Evolutionary conservation across 2,113 vertebrate genomes (phyloP).

Genomic region (Urocitellus parryii): DNA sequence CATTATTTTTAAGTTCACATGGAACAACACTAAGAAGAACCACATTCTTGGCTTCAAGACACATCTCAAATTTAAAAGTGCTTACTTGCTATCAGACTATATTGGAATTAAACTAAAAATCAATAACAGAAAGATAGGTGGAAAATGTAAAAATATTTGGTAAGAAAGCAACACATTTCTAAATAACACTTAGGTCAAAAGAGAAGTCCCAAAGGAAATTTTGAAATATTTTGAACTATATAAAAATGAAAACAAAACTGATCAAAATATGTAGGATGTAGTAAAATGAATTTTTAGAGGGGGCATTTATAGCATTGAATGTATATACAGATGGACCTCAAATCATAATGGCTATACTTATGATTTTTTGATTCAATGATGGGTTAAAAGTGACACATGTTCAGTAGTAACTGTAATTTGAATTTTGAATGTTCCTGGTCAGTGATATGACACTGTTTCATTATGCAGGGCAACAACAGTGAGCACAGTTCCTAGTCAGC

Average conservation of each 20-base stretch:
- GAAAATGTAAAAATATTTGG: background rate
- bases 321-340: background rate
- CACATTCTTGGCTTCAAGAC: background rate
- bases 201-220: background rate
- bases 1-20: slow-evolving; percentile 1
- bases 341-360: background rate
- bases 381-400: background rate
- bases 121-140: background rate
- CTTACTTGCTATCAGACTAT: background rate
- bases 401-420: background rate
- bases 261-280: background rate
- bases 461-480: background rate
- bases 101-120: slow-evolving; percentile 3
- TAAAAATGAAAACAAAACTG: background rate
- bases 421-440: background rate
- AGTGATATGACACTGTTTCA: background rate
- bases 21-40: background rate
- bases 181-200: background rate
- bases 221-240: background rate
- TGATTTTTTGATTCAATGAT: background rate
- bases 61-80: slow-evolving; percentile 13
- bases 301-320: background rate
- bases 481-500: background rate
- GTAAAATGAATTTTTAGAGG: background rate
- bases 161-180: background rate